A percentile compares a stretch with the other conserved stretches of the same genome.
phyloP scores from a whole-genome alignment of 2,888 invertebrate species.

The Epinotia brunnichana region DNA sequence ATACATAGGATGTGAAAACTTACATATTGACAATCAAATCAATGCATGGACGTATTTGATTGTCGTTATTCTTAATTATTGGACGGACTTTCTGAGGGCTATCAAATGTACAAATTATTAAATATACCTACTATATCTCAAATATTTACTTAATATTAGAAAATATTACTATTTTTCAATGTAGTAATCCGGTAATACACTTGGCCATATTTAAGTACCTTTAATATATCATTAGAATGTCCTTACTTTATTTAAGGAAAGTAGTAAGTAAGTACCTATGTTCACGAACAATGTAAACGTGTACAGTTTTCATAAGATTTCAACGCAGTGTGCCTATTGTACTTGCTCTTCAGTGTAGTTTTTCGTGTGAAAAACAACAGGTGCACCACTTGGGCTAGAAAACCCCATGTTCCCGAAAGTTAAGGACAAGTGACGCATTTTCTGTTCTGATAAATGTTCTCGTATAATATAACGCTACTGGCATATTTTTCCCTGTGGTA shows the following conservation, averaged over 20 bases:
- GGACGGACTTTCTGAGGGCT: constrained; percentile 76
- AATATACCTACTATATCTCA: background rate
- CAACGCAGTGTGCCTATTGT: too few species aligned
- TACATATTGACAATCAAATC: constrained; percentile 28
- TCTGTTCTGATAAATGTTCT: background rate
- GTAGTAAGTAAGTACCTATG: too few species aligned
- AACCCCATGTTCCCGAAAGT: background rate
- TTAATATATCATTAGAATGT: background rate
- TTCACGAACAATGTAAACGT: too few species aligned
- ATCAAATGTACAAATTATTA: constrained; percentile 54
- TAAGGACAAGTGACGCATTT: background rate
- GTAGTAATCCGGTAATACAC: background rate
- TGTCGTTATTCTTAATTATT: constrained; percentile 53
- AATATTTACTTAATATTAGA: background rate
- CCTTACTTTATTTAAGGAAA: too few species aligned
- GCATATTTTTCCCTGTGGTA: background rate
- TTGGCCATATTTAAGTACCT: background rate
- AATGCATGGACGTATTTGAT: constrained; percentile 32
- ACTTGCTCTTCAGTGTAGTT: background rate
- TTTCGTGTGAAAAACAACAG: background rate
- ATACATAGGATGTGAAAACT: background rate
- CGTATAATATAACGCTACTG: background rate
- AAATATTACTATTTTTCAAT: background rate
- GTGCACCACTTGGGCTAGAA: background rate
- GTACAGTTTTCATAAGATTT: too few species aligned